A percentile compares a stretch with the other conserved stretches of the same genome.
Conservation (phyloP, 2,113 vertebrate species). For the Lipophrys pholis region DNA sequence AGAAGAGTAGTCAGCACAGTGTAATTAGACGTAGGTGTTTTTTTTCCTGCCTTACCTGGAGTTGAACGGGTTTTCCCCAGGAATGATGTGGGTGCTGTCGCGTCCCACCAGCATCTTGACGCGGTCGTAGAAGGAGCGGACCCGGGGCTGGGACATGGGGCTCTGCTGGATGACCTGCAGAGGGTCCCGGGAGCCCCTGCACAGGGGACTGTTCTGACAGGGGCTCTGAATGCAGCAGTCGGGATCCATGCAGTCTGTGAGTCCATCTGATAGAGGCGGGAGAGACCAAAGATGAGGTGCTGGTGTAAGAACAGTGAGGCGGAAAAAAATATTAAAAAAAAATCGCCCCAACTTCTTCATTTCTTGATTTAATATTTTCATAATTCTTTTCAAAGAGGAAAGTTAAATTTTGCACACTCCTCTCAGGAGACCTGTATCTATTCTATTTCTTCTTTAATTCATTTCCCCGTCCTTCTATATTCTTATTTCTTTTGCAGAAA, state of each 20-base stretch:
- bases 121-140: slow-evolving; percentile 96
- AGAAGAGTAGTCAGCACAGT: no score
- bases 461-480: slow-evolving; percentile 10
- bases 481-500: neutral
- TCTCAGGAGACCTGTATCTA: slow-evolving; percentile 42
- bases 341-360: neutral
- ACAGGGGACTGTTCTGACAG: slow-evolving; percentile 95
- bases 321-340: slow-evolving; percentile 15
- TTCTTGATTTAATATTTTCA: slow-evolving; percentile 30
- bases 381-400: slow-evolving; percentile 21
- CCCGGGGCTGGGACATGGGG: slow-evolving; percentile 84
- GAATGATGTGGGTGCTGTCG: slow-evolving; percentile 97
- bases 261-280: slow-evolving; percentile 86
- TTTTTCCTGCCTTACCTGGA: slow-evolving; percentile 88
- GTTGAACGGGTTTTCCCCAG: slow-evolving; percentile 96
- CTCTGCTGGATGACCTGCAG: slow-evolving; percentile 95
- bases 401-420: slow-evolving; percentile 20
- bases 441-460: slow-evolving; percentile 24
- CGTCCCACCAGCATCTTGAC: slow-evolving; percentile 96
- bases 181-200: slow-evolving; percentile 94
- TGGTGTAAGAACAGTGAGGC: neutral
- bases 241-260: slow-evolving; percentile 98
- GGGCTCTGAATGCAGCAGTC: slow-evolving; percentile 98
- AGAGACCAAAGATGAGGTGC: neutral
- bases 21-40: no score